Conservation (phyloP, 2,888 invertebrate genomes). For the Odontomyia ornata region DNA sequence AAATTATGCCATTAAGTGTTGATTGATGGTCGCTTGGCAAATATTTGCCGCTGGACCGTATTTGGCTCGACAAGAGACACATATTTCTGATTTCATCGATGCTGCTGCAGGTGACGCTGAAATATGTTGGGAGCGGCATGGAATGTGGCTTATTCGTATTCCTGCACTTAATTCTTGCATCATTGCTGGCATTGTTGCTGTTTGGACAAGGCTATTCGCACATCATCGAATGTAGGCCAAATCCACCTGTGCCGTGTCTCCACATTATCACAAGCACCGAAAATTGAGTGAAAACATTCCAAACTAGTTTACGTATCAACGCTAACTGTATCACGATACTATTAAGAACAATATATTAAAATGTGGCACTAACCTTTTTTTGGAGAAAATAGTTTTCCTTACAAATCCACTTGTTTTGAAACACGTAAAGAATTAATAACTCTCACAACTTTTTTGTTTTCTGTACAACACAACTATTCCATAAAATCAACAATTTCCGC, state of each 20-base stretch:
- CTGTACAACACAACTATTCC: neutral
- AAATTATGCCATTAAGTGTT: too few species aligned
- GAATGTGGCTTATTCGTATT: neutral
- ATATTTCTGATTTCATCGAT: conserved; percentile 26
- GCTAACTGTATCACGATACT: neutral
- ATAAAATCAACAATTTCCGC: conserved; percentile 12
- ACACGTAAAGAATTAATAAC: neutral
- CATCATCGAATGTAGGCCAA: neutral
- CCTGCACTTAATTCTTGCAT: conserved; percentile 2
- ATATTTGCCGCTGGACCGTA: conserved; percentile 4
- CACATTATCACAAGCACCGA: neutral
- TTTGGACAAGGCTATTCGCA: neutral
- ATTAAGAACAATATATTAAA: neutral
- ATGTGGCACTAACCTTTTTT: conserved; percentile 12
- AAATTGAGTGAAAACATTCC: neutral
- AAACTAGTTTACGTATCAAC: neutral
- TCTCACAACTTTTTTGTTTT: conserved; percentile 16
- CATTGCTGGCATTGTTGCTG: neutral
- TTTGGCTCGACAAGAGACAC: conserved; percentile 12
- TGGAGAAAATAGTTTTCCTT: neutral
- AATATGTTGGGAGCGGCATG: neutral
- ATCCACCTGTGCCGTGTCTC: conserved; percentile 1
- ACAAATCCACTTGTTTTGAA: neutral
- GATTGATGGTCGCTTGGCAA: too few species aligned
- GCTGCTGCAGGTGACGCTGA: neutral